These are phyloP conservation scores for Heloderma charlesbogerti DNA, from an alignment of 2,113 vertebrate species.

Conservation along the genomic window DNA sequence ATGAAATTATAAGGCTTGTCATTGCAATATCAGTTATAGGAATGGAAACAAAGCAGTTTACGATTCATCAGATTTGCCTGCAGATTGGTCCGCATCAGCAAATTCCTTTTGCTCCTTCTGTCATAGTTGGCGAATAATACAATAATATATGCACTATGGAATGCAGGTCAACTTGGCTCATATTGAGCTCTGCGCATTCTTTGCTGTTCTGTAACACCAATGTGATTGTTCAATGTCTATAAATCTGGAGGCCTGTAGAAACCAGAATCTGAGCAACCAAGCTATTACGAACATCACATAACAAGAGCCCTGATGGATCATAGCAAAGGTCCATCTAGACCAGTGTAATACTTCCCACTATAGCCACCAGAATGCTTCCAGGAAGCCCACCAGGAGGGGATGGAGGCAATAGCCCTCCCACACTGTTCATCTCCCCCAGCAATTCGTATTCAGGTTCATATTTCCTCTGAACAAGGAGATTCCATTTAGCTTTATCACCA, in stretches of 20 bases:
- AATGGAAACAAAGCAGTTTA: conserved; percentile 30
- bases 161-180: not conserved
- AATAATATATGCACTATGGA: not conserved
- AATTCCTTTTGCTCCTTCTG: not conserved
- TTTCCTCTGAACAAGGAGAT: not conserved
- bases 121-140: not conserved
- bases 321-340: not conserved
- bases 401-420: not conserved
- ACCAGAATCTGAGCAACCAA: not conserved
- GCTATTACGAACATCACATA: not conserved
- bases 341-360: not conserved
- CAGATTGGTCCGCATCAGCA: conserved; percentile 36
- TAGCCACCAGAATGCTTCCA: not conserved
- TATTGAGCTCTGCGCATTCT: not conserved
- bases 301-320: not conserved
- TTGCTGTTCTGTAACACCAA: conserved; percentile 28
- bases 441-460: not conserved
- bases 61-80: conserved; percentile 34
- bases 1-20: conserved; percentile 37
- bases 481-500: not conserved
- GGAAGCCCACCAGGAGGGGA: not conserved
- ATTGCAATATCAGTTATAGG: conserved; percentile 23
- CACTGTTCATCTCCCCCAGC: not conserved
- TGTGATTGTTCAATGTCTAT: not conserved
- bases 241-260: conserved; percentile 30